Conservation (phyloP, 2,113 vertebrate species). For the Microtus montanus region DNA sequence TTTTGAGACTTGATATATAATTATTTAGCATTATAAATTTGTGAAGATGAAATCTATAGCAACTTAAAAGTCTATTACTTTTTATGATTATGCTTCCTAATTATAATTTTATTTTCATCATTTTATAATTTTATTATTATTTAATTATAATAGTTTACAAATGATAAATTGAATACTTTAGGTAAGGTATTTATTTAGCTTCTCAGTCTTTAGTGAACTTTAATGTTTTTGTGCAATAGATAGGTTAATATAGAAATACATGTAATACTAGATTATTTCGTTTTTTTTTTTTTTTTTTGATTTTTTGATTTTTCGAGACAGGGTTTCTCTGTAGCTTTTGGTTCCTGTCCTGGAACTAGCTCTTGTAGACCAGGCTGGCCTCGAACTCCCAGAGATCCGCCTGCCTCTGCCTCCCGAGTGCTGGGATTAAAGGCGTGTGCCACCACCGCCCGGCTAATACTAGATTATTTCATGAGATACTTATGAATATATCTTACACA, state of each 20-base stretch:
- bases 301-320: no score
- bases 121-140: background rate
- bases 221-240: background rate
- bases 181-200: background rate
- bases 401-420: no score
- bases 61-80: background rate
- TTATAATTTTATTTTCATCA: background rate
- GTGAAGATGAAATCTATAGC: background rate
- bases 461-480: background rate
- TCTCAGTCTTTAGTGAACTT: background rate
- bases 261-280: no score
- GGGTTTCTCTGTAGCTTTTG: no score
- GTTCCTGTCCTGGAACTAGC: no score
- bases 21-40: conserved; percentile 18
- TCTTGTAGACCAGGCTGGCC: no score
- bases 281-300: no score
- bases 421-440: no score
- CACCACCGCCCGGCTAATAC: no score
- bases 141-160: background rate
- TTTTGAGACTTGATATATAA: background rate
- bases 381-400: no score
- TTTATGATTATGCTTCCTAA: background rate
- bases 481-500: background rate
- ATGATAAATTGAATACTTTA: background rate
- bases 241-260: background rate